Evolutionary conservation across 2,113 vertebrate genomes (phyloP).

Genomic region (Vulpes ferrilata): DNA sequence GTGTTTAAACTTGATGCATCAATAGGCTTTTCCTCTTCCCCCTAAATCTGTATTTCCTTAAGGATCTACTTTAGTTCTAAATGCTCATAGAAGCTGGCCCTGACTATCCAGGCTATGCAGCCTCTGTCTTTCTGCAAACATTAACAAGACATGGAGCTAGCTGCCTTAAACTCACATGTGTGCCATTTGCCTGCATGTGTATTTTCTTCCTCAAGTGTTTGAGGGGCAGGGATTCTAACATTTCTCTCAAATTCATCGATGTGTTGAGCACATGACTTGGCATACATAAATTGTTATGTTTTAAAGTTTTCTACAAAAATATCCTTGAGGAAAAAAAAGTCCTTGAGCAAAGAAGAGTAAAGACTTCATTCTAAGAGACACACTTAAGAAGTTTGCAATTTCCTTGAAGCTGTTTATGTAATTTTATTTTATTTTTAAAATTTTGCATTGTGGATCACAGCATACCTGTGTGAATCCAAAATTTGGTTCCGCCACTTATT

Average conservation of each 20-base stretch:
- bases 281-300: not conserved
- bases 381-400: not conserved
- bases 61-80: not conserved
- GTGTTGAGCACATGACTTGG: not conserved
- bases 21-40: not conserved
- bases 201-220: not conserved
- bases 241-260: not conserved
- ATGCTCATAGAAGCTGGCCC: not conserved
- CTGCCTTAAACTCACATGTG: not conserved
- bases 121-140: not conserved
- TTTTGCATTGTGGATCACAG: not conserved
- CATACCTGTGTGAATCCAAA: not conserved
- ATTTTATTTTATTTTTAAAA: not conserved
- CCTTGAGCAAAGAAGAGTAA: not conserved
- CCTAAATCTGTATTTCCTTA: not conserved
- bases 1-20: not conserved
- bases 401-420: not conserved
- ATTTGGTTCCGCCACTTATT: not conserved
- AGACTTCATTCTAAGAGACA: not conserved
- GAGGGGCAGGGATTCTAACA: not conserved
- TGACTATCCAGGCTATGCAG: not conserved
- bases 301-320: constrained; percentile 4
- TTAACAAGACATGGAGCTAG: not conserved
- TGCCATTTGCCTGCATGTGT: not conserved
- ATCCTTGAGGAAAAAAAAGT: not conserved